A percentile compares a stretch with the other conserved stretches of the same genome.
Evolutionary conservation across 2,113 vertebrate species (phyloP).

Genomic region (Maccullochella peelii): DNA sequence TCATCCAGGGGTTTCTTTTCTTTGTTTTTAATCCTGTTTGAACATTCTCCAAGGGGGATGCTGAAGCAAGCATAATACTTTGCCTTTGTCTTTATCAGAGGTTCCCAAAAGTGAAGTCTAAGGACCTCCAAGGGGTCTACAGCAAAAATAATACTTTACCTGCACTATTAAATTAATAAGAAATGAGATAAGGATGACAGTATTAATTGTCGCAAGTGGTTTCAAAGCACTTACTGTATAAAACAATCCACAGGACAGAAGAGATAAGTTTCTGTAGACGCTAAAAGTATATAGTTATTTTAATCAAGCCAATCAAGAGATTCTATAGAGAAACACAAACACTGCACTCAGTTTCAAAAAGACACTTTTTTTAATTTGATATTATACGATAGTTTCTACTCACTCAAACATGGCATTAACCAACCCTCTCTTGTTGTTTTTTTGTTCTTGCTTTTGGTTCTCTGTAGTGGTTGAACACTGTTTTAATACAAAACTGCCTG

Average conservation of each 20-base stretch:
- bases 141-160: not conserved
- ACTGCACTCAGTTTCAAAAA: slow-evolving; percentile 70
- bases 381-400: slow-evolving; percentile 82
- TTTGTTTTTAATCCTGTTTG: slow-evolving; percentile 76
- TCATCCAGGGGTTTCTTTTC: slow-evolving; percentile 78
- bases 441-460: slow-evolving; percentile 54
- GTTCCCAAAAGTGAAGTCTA: slow-evolving; percentile 19
- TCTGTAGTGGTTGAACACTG: slow-evolving; percentile 67
- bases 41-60: slow-evolving; percentile 69
- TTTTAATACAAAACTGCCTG: slow-evolving; percentile 80
- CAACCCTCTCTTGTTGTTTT: slow-evolving; percentile 43
- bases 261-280: not conserved
- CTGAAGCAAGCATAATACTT: slow-evolving; percentile 48
- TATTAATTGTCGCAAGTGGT: not conserved
- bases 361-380: slow-evolving; percentile 81
- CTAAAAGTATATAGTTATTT: not conserved
- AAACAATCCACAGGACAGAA: not conserved
- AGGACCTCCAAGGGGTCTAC: not conserved
- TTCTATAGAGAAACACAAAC: not conserved
- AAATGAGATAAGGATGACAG: not conserved
- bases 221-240: not conserved
- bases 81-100: slow-evolving; percentile 48
- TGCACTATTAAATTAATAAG: not conserved
- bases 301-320: not conserved
- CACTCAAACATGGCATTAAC: slow-evolving; percentile 71